Base-by-base conservation (phyloP, 53 echinoderm and acorn worm genomes). In the Temnopleurus reevesii region DNA sequence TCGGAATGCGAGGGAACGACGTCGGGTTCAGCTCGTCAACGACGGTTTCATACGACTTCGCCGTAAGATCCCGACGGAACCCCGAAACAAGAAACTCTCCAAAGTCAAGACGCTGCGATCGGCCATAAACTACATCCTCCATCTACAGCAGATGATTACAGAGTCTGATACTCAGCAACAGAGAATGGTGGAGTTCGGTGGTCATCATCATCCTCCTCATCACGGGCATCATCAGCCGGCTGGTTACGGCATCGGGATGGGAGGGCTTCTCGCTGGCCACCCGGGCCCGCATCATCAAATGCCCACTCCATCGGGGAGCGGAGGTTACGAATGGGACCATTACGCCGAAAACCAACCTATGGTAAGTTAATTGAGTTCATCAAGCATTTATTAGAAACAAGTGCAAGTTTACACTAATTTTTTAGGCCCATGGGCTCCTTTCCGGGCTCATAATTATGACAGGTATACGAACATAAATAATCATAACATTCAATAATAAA, bases 101-200 rank as follows among this genome's bases (percentile, higher is more conserved):
- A 97, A 97, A 57, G 97, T 97, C 15, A 97, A 97, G 85, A 97
- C 97, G 21, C 96, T 99, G 9, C 93, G 93, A 29, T 96, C 96
- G 47, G 99, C 99, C 60, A 99, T 99, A 49, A 99, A 99, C 66
- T 99, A 99, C 76, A 98, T 98, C 35, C 53, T 98, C 63, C 98
- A 98, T 84, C 84, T 98, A 3, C 95, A 98, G 38, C 93, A 98
- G 81, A 94, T 93, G 24, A 77, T 98, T 10, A 93, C 94, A 12
- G 94, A 98, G 29, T 95, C 92, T 3, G 93, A 94, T 53, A 89
- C 92, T 8, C 81, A 94, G 45, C 95, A 95, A 60, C 84, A 89
- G 29, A 91, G 94, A 76, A 83, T 96, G 93, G 90, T 91, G 27
- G 96, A 96, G 13, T 92, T 77, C 36, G 61, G 85, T 36, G 59